A percentile compares a stretch with the other conserved stretches of the same genome.
These are phyloP conservation scores for Acrocera orbiculus DNA, from an alignment of 2,888 invertebrate genomes.

Conservation along the genomic window DNA sequence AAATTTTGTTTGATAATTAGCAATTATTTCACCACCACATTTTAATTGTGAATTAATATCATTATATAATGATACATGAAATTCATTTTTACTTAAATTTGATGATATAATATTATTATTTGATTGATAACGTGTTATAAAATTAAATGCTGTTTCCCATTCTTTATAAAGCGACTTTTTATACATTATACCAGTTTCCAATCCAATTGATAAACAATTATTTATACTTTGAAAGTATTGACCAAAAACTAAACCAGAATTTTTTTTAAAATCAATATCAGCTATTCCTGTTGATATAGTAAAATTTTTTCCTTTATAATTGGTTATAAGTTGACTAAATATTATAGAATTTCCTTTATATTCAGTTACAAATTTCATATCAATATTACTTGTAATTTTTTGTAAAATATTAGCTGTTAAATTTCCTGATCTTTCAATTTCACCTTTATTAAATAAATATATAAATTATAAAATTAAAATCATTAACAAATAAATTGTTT, in stretches of 20 bases:
- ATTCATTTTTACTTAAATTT: conserved; percentile 4
- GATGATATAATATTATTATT: conserved; percentile 1
- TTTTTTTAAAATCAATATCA: conserved; percentile 5
- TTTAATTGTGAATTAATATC: conserved; percentile 6
- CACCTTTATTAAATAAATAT: conserved; percentile 1
- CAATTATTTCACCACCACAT: conserved; percentile 6
- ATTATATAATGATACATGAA: conserved; percentile 8
- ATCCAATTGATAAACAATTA: conserved; percentile 4
- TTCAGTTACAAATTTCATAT: conserved; percentile 6
- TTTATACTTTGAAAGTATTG: conserved; percentile 9
- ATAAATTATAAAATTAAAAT: neutral
- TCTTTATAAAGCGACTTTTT: neutral
- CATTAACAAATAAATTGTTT: neutral
- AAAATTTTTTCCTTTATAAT: conserved; percentile 8
- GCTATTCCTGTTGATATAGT: conserved; percentile 7
- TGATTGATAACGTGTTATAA: neutral
- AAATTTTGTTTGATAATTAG: conserved; percentile 5
- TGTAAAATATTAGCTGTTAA: conserved; percentile 9
- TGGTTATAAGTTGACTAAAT: conserved; percentile 3
- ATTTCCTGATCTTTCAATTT: conserved; percentile 6
- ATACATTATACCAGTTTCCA: conserved; percentile 5
- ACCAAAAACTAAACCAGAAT: conserved; percentile 7
- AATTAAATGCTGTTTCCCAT: neutral
- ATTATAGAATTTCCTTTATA: conserved; percentile 3
- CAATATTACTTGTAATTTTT: conserved; percentile 1